These are phyloP conservation scores for Mustela lutreola DNA, from an alignment of 2,113 vertebrate species.

Conservation along the genomic window DNA sequence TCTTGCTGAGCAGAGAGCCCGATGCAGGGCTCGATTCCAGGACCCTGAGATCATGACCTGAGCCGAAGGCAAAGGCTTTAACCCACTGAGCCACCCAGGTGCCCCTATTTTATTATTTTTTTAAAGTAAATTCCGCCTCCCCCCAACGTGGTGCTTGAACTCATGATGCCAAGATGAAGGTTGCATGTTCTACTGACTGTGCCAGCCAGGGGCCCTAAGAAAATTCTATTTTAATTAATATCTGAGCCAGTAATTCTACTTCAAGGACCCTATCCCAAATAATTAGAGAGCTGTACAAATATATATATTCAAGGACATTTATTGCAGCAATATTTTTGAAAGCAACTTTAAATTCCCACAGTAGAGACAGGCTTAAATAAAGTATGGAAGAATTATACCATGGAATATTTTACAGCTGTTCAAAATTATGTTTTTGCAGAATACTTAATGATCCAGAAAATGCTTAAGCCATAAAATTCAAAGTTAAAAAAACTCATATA, in stretches of 20 bases:
- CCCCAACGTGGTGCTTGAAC: not conserved
- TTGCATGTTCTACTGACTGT: not conserved
- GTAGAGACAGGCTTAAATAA: constrained; percentile 69
- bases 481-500: not conserved
- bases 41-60: no score
- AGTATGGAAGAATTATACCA: not conserved
- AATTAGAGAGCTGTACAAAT: constrained; percentile 1
- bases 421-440: constrained; percentile 51
- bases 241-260: constrained; percentile 26
- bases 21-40: no score
- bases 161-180: not conserved
- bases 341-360: constrained; percentile 54
- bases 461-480: not conserved
- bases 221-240: constrained; percentile 45
- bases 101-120: not conserved
- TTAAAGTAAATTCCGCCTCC: not conserved
- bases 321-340: constrained; percentile 68
- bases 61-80: no score
- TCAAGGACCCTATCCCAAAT: not conserved
- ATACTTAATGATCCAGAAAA: constrained; percentile 36
- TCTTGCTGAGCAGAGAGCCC: no score
- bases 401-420: constrained; percentile 42
- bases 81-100: no score
- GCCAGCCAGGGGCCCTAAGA: not conserved
- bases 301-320: constrained; percentile 50